Base-by-base conservation (phyloP, 2,888 invertebrate genomes). In the Acanthosoma haemorrhoidale region DNA sequence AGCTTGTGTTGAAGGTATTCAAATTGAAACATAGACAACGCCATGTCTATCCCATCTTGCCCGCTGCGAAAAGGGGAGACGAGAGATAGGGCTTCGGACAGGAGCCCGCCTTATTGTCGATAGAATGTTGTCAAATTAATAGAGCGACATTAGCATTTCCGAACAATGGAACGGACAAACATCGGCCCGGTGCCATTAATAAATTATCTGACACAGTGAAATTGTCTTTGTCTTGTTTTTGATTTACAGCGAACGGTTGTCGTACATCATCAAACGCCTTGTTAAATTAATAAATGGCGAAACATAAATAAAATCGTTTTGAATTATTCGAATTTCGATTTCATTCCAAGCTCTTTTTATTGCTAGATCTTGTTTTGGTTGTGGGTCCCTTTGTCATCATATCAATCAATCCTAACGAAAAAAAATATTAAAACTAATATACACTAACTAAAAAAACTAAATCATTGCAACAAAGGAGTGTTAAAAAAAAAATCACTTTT, bases 51-150 rank as follows among this genome's bases (percentile, higher is more conserved):
- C n/a, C n/a, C n/a, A n/a, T n/a, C n/a, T n/a, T n/a, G n/a, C n/a
- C n/a, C n/a, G n/a, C n/a, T n/a, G n/a, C n/a, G n/a, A n/a, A n/a
- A n/a, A n/a, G n/a, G n/a, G n/a, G n/a, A n/a, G n/a, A n/a, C n/a
- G n/a, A n/a, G n/a, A n/a, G n/a, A n/a, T n/a, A n/a, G n/a, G n/a
- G n/a, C n/a, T n/a, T n/a, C n/a, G n/a, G n/a, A n/a, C n/a, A n/a
- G n/a, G n/a, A n/a, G n/a, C 43, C n/a, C 21, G 13, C 13, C 13
- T 1, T 13, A 41, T 9, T 9, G 41, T 2, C 41, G 41, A 41
- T 13, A 51, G 43, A 51, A 51, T 51, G 43, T 51, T 18, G 43
- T 13, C 43, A 51, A 51, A 51, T 51, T 51, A 51, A 51, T 51
- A 25, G 43, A 51, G 18, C 43, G 18, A 51, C 43, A 51, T 51